Percentiles rank a stretch among this genome's conserved stretches.
Evolutionary conservation across 2,113 vertebrate genomes (phyloP).

Genomic region (Mohoua ochrocephala): DNA sequence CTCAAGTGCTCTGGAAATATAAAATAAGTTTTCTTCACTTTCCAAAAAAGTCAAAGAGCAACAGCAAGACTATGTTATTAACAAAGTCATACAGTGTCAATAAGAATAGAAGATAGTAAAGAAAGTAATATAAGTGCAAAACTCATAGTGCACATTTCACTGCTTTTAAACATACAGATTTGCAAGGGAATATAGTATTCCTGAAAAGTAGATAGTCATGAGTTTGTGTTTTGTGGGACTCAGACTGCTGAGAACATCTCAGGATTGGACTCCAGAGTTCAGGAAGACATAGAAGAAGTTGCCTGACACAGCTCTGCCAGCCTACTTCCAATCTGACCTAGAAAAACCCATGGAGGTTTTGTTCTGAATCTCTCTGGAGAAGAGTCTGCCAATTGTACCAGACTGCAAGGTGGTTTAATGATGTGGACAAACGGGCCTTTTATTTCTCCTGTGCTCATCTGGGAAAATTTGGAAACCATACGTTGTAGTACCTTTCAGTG

Average conservation of each 20-base stretch:
- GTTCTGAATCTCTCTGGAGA: neutral
- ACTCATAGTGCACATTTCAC: neutral
- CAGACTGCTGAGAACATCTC: neutral
- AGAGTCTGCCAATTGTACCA: neutral
- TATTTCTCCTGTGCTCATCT: neutral
- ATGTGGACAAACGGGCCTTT: neutral
- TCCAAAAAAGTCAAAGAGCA: neutral
- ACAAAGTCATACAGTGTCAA: neutral
- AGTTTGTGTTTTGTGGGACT: neutral
- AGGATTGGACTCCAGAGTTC: neutral
- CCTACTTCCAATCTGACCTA: neutral
- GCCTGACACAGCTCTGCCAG: neutral
- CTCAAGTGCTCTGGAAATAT: neutral
- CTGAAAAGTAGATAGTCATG: neutral
- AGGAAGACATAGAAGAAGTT: neutral
- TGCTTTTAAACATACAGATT: neutral
- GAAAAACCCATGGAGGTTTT: neutral
- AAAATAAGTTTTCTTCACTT: neutral
- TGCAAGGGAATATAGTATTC: neutral
- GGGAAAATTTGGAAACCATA: constrained; percentile 7
- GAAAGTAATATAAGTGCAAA: neutral
- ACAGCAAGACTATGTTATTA: neutral
- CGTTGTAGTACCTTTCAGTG: neutral
- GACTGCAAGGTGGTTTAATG: neutral
- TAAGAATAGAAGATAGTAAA: neutral